Conservation (phyloP, 2,113 vertebrate species). For the Calidris pugnax region DNA sequence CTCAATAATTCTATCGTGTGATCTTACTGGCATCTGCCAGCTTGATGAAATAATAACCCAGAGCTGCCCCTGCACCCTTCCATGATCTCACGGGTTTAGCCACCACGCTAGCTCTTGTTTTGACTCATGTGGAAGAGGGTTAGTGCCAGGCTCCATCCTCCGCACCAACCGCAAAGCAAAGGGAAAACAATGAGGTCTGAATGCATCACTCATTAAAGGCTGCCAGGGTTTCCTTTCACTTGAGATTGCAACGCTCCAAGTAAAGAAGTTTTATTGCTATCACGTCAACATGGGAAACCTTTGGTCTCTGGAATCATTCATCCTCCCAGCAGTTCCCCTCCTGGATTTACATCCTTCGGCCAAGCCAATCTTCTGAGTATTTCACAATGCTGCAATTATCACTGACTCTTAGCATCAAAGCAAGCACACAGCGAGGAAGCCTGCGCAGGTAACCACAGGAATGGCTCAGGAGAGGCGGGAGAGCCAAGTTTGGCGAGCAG, state of each 20-base stretch:
- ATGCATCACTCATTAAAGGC: background rate
- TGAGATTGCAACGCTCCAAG: background rate
- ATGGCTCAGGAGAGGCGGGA: background rate
- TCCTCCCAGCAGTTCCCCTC: background rate
- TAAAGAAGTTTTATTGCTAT: background rate
- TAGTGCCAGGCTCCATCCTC: background rate
- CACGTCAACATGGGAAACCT: background rate
- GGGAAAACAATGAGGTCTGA: background rate
- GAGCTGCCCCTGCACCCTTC: background rate
- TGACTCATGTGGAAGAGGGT: background rate
- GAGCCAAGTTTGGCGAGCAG: background rate
- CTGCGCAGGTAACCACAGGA: background rate
- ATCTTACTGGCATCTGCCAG: background rate
- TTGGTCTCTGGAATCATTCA: conserved; percentile 5
- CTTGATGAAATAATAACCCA: background rate
- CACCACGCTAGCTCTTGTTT: background rate
- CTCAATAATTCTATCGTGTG: background rate
- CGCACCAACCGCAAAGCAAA: background rate
- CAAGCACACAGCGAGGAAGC: background rate
- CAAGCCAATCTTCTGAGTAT: background rate
- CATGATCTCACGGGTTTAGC: background rate
- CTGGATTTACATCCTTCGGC: conserved; percentile 5
- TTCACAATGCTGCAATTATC: conserved; percentile 29
- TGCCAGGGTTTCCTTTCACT: background rate
- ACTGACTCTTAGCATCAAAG: conserved; percentile 14